Percentiles rank a stretch among this genome's conserved stretches.
phyloP scores from a whole-genome alignment of 2,888 invertebrate species.

The Operophtera brumata region DNA sequence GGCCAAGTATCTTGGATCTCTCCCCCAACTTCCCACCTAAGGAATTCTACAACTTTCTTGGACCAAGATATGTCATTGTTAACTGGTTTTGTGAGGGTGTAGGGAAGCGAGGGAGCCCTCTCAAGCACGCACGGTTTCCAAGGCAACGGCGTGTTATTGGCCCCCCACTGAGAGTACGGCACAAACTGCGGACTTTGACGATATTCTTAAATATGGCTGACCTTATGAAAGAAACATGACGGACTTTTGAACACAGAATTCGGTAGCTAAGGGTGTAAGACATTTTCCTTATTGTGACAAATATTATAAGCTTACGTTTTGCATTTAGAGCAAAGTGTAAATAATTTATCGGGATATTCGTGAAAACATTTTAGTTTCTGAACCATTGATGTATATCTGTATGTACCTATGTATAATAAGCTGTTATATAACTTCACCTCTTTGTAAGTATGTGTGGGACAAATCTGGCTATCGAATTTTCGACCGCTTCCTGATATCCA shows the following conservation, averaged over 20 bases:
- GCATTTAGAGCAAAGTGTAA: too few relatives aligned
- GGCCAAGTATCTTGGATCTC: slow-evolving; percentile 20
- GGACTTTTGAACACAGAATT: slow-evolving; percentile 4
- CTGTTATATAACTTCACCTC: too few relatives aligned
- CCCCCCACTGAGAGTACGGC: slow-evolving; percentile 63
- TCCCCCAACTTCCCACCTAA: slow-evolving; percentile 12
- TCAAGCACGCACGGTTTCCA: slow-evolving; percentile 60
- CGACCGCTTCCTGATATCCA: too few relatives aligned
- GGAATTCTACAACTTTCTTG: slow-evolving; percentile 33
- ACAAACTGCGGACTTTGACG: slow-evolving; percentile 22
- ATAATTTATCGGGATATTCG: too few relatives aligned
- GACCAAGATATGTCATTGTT: slow-evolving; percentile 55
- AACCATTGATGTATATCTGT: too few relatives aligned
- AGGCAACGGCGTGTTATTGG: slow-evolving; percentile 72
- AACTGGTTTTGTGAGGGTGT: slow-evolving; percentile 62
- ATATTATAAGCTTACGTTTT: not conserved
- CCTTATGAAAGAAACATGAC: slow-evolving; percentile 11
- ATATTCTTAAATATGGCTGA: slow-evolving; percentile 20
- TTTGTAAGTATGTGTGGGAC: too few relatives aligned
- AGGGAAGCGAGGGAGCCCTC: slow-evolving; percentile 61
- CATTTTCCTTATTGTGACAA: not conserved
- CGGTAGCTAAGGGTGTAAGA: not conserved
- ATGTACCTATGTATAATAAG: too few relatives aligned
- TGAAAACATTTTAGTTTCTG: too few relatives aligned
- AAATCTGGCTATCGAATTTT: too few relatives aligned